Percentiles rank a stretch among this genome's conserved stretches.
These are phyloP conservation scores for Monochamus alternatus DNA, from an alignment of 2,888 invertebrate species.

Conservation along the genomic window DNA sequence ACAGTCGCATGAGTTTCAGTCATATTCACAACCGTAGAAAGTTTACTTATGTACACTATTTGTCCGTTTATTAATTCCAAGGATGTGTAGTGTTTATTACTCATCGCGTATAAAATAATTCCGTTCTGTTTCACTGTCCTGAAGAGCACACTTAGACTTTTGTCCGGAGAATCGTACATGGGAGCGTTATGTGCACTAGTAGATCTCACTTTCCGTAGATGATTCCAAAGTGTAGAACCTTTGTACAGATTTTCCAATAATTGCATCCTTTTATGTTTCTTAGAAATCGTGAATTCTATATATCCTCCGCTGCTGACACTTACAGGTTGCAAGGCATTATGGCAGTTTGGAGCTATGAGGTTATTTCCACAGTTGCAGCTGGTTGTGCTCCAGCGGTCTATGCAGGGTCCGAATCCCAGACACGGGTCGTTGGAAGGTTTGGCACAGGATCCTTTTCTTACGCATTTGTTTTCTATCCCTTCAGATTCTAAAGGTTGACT, in stretches of 20 bases:
- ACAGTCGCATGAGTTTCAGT: conserved; percentile 79
- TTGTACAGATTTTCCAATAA: conserved; percentile 85
- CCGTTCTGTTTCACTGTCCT: conserved; percentile 86
- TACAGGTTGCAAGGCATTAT: conserved; percentile 83
- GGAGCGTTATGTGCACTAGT: conserved; percentile 40
- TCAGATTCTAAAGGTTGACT: conserved; percentile 83
- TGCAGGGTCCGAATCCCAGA: conserved; percentile 80
- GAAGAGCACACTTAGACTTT: conserved; percentile 86
- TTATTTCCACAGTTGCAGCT: conserved; percentile 81
- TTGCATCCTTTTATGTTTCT: conserved; percentile 90
- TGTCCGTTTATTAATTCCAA: conserved; percentile 85
- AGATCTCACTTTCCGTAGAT: conserved; percentile 57
- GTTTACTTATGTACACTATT: conserved; percentile 85
- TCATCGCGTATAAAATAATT: conserved; percentile 88
- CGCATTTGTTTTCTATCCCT: conserved; percentile 85
- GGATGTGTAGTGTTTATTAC: conserved; percentile 89
- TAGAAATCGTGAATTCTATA: conserved; percentile 85
- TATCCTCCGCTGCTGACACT: conserved; percentile 85
- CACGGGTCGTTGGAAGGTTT: conserved; percentile 74
- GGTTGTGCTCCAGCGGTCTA: conserved; percentile 88
- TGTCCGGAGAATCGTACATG: conserved; percentile 72
- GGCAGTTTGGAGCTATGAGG: conserved; percentile 86
- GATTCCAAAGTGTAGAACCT: conserved; percentile 81
- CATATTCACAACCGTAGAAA: conserved; percentile 88
- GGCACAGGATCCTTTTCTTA: conserved; percentile 79